Conservation (phyloP, 2,113 vertebrate genomes). For the Macquaria ambigua region DNA sequence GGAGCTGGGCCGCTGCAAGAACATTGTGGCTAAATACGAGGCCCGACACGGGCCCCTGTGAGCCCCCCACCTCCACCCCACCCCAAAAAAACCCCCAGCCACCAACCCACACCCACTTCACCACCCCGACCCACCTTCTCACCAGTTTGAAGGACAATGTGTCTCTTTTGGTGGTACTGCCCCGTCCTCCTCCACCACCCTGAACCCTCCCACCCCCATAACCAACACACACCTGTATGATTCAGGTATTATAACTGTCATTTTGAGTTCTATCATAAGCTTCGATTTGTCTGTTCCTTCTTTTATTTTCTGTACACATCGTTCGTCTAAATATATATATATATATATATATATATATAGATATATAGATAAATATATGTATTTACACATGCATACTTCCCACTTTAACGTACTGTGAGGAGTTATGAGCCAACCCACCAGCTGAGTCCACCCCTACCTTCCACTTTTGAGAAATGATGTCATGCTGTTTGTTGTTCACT, state of each 20-base stretch:
- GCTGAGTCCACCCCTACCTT: slow-evolving; percentile 24
- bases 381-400: slow-evolving; percentile 59
- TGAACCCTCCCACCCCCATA: slow-evolving; percentile 43
- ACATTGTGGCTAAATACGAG: slow-evolving; percentile 94
- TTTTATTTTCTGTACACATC: slow-evolving; percentile 49
- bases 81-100: rapidly evolving
- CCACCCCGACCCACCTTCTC: neutral
- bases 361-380: slow-evolving; percentile 47
- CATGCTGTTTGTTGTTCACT: slow-evolving; percentile 60
- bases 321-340: slow-evolving; percentile 50
- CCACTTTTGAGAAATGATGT: slow-evolving; percentile 78
- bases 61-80: slow-evolving; percentile 24
- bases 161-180: slow-evolving; percentile 85
- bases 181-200: slow-evolving; percentile 40
- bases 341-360: slow-evolving; percentile 47
- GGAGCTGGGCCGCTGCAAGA: slow-evolving; percentile 97
- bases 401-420: slow-evolving; percentile 63
- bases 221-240: slow-evolving; percentile 48
- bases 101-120: neutral
- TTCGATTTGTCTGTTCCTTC: slow-evolving; percentile 40
- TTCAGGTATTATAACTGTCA: slow-evolving; percentile 63
- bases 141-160: slow-evolving; percentile 84
- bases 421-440: slow-evolving; percentile 70
- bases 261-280: slow-evolving; percentile 55
- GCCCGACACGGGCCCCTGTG: slow-evolving; percentile 93